Base-by-base conservation (phyloP, 2,888 invertebrate species). In the Acronicta psi region DNA sequence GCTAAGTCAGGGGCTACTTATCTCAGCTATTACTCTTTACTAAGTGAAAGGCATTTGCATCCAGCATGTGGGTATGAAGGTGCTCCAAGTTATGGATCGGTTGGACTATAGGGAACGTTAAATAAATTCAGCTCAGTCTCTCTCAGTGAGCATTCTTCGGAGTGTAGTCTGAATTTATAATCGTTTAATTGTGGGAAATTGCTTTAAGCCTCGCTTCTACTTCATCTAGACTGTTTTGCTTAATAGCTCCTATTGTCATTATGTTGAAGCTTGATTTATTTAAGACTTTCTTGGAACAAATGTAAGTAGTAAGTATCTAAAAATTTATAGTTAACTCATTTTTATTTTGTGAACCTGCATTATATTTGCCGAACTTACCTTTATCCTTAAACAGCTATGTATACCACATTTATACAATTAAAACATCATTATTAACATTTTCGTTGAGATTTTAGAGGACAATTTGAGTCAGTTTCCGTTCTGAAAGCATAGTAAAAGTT, bases 1-100 rank as follows among this genome's bases (percentile, higher is more conserved):
- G 89, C 88, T 85, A 84, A 87, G 89, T 90, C 89, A 89, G 88
- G 75, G 85, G 87, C 86, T 89, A 89, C 88, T 89, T 89, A 85
- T 87, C 86, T 85, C 52, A 69, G 80, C 86, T 84, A 89, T 89
- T 89, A 89, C 86, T 87, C 85, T 82, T 68, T 79, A 82, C 83
- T 86, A 87, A 88, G 88, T 86, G 85, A 84, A 85, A 81, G 84
- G 77, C 71, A 86, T 88, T 87, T 86, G 85, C 85, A 86, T 88
- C 78, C 81, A 76, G 73, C 75, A 75, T 76, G 71, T 72, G 73
- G 59, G 59, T 50, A 60, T 58, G 63, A 68, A 69, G 61, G 59
- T 75, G 44, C 45, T 61, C 18, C 31, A 43, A 47, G 75, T 68
- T 71, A 76, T 73, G 51, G 66, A 69, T 65, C 34, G 54, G 25